phyloP scores from a whole-genome alignment of 2,797 vertebrate species.

The Bradypodion pumilum region DNA sequence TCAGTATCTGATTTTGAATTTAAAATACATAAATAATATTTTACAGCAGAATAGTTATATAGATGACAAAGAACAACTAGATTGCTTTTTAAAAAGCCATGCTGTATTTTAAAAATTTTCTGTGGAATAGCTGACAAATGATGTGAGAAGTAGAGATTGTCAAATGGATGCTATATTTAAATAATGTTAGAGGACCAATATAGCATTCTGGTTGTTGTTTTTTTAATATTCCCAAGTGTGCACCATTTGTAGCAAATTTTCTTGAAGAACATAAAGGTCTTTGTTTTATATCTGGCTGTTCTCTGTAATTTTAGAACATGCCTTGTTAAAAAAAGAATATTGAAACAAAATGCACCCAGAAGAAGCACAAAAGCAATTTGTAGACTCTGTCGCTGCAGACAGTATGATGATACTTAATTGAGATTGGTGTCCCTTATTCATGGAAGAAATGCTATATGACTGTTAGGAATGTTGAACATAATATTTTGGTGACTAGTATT shows the following conservation, averaged over 20 bases:
- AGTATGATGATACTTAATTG: neutral
- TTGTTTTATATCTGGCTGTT: neutral
- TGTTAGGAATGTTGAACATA: neutral
- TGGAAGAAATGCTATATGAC: neutral
- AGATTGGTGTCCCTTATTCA: neutral
- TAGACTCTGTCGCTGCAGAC: neutral
- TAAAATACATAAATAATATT: conserved; percentile 2
- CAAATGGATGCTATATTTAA: neutral
- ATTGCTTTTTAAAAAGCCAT: neutral
- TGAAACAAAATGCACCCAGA: conserved; percentile 14
- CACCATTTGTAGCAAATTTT: neutral
- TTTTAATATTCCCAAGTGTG: neutral
- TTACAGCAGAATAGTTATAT: neutral
- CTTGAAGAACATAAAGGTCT: neutral
- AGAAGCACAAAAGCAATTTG: neutral
- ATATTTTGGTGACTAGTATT: neutral
- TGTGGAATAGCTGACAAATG: neutral
- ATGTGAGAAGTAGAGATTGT: neutral
- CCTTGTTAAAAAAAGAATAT: conserved; percentile 5
- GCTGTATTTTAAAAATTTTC: neutral
- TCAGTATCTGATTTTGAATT: neutral
- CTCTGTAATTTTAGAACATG: conserved; percentile 9
- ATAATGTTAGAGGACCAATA: neutral
- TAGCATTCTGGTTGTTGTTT: neutral
- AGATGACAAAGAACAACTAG: neutral